phyloP scores from a whole-genome alignment of 2,113 vertebrate genomes.

The Cephalopterus ornatus region DNA sequence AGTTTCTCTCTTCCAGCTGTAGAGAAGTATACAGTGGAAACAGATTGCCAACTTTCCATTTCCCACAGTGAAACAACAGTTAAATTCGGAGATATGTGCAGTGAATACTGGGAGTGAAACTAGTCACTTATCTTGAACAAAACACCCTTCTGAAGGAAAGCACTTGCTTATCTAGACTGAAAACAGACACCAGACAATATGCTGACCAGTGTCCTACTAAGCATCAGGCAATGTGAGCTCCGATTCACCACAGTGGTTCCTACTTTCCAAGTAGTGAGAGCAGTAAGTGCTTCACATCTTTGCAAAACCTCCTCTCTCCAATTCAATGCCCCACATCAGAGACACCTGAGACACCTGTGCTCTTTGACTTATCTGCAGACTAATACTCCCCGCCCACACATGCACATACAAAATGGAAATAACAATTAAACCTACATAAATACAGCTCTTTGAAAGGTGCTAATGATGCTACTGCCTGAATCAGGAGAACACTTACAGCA shows the following conservation, averaged over 20 bases:
- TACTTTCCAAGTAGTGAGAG: not conserved
- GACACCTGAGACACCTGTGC: not conserved
- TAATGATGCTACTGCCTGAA: not conserved
- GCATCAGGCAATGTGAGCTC: not conserved
- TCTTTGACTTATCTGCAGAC: not conserved
- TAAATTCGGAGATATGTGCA: not conserved
- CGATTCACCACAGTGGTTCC: not conserved
- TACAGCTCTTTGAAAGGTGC: not conserved
- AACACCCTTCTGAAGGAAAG: not conserved
- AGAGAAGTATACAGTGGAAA: not conserved
- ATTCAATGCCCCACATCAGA: not conserved
- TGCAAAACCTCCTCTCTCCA: not conserved
- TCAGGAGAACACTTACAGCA: not conserved
- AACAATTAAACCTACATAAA: constrained; percentile 23
- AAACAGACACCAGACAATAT: not conserved
- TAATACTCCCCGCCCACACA: not conserved
- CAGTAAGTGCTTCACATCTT: not conserved
- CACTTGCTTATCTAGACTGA: not conserved
- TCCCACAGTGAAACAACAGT: not conserved
- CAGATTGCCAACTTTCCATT: not conserved
- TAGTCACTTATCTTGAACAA: not conserved
- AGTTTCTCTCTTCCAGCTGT: not conserved
- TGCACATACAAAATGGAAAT: constrained; percentile 11
- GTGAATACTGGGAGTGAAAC: not conserved
- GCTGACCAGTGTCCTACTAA: not conserved